Base-by-base conservation (phyloP, 2,113 vertebrate species). In the Zosterops lateralis region DNA sequence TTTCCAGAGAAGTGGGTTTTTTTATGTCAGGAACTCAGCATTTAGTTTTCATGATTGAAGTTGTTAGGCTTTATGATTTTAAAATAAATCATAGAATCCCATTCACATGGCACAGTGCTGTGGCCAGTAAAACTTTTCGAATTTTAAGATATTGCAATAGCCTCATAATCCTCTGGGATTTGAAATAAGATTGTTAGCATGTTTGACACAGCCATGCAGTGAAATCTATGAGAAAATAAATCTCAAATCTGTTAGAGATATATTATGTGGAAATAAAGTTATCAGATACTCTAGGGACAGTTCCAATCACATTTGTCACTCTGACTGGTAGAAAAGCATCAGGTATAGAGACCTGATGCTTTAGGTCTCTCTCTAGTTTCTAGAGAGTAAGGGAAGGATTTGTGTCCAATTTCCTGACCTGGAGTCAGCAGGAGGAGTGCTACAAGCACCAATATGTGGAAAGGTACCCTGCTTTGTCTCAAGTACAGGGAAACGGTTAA, bases 291-390 rank as follows among this genome's bases (percentile, higher is more conserved):
- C 14, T 51, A 42, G 3, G 42, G 8, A 21, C 18, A 14, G 14
- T 12, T 74, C 17, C 6, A 51, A 6, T 36, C 10, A 15, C 6
- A 5, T 40, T 84, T 47, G 14, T 70, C 29, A 57, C 11, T 10
- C 4, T 17, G 9, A 25, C 0, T 2, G 12, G 4, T 42, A 26
- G 12, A 91, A 57, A 25, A 38, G 1, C 20, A 58, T 38, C 38
- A 38, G 38, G 38, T 38, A 38, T 38, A 38, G 38, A 38, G 38
- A 42, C 5, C 6, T 73, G 12, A 14, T 48, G 7, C 11, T 40
- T 77, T 34, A 58, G 24, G 9, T 1, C 2, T 56, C 10, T 67
- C 12, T 44, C 4, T 11, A 9, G 15, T 77, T 93, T 74, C 28
- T 34, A 77, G 60, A 54, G 24, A 70, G 18, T 44, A 71, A 57